These are phyloP conservation scores for Acleris literana DNA, from an alignment of 2,888 invertebrate species.

Conservation along the genomic window DNA sequence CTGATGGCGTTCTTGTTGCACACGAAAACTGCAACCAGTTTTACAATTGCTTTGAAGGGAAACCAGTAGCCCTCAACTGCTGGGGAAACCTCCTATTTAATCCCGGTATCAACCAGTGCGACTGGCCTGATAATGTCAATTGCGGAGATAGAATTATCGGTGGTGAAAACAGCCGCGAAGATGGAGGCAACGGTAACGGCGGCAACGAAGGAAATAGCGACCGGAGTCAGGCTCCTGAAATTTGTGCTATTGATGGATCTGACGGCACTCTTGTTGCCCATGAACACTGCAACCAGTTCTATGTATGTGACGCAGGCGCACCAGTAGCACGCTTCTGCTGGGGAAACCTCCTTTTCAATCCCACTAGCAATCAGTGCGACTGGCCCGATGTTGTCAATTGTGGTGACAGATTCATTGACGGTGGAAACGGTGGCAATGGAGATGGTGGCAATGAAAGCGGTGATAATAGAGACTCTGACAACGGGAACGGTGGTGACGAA, in stretches of 20 bases:
- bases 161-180: slow-evolving; percentile 29
- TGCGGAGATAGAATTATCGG: slow-evolving; percentile 44
- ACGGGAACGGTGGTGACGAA: background rate
- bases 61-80: slow-evolving; percentile 44
- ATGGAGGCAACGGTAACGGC: slow-evolving; percentile 27
- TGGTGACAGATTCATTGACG: slow-evolving; percentile 43
- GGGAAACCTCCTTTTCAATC: slow-evolving; percentile 48
- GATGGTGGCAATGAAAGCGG: background rate
- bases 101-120: slow-evolving; percentile 46
- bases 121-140: slow-evolving; percentile 49
- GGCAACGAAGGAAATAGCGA: slow-evolving; percentile 11
- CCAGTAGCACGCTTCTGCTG: slow-evolving; percentile 48
- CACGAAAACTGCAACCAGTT: slow-evolving; percentile 55
- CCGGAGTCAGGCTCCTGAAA: slow-evolving; percentile 49
- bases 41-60: slow-evolving; percentile 47
- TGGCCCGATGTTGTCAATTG: slow-evolving; percentile 55
- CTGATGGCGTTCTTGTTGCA: slow-evolving; percentile 50
- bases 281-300: slow-evolving; percentile 54
- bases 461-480: background rate
- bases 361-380: slow-evolving; percentile 48
- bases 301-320: slow-evolving; percentile 48
- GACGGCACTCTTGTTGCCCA: slow-evolving; percentile 54
- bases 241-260: slow-evolving; percentile 48
- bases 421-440: slow-evolving; percentile 4
- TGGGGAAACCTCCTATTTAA: slow-evolving; percentile 47